These are phyloP conservation scores for Tenthredo notha DNA, from an alignment of 2,888 invertebrate species.

Conservation along the genomic window DNA sequence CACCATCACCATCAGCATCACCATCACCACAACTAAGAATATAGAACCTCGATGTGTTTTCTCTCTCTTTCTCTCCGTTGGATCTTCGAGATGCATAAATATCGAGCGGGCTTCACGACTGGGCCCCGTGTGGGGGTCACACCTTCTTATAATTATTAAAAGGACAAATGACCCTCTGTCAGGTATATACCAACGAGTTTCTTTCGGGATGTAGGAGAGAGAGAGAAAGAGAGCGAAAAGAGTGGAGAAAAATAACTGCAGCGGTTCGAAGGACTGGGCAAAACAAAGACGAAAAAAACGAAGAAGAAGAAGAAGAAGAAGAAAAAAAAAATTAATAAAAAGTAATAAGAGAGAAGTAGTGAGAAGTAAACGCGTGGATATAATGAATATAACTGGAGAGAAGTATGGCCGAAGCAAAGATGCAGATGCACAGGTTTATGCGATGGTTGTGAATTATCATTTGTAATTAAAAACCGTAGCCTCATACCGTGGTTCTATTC, in stretches of 20 bases:
- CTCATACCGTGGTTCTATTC: slow-evolving; percentile 32
- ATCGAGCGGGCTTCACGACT: slow-evolving; percentile 60
- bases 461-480: slow-evolving; percentile 37
- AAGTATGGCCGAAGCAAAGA: not conserved
- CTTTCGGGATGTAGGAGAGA: not conserved
- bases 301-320: not conserved
- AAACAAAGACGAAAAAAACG: not conserved
- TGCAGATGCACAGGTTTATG: not conserved
- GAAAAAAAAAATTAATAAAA: not conserved
- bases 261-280: not conserved
- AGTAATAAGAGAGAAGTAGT: not conserved
- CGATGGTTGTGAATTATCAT: slow-evolving; percentile 34
- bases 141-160: slow-evolving; percentile 77
- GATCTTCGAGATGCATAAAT: slow-evolving; percentile 71
- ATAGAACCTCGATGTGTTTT: not conserved
- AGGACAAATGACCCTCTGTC: slow-evolving; percentile 75
- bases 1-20: not conserved
- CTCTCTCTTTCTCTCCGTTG: not conserved
- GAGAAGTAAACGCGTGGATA: slow-evolving; percentile 30
- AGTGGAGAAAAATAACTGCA: slow-evolving; percentile 25
- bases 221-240: too few relatives aligned
- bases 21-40: not conserved
- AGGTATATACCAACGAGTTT: slow-evolving; percentile 65
- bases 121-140: slow-evolving; percentile 71
- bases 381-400: not conserved